phyloP scores from a whole-genome alignment of 2,797 vertebrate genomes.

The Thalassophryne amazonica region DNA sequence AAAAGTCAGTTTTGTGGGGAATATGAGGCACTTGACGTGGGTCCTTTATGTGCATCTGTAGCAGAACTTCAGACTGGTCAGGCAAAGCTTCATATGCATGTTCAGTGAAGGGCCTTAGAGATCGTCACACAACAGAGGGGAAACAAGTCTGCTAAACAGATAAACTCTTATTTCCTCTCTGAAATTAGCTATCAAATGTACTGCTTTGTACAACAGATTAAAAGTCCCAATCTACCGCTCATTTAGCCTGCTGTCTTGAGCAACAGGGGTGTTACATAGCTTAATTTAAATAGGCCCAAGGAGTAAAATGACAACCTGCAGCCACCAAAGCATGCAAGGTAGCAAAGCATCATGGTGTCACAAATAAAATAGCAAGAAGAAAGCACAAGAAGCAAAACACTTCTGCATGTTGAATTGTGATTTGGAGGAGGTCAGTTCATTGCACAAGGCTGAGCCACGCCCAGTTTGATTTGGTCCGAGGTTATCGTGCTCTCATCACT shows the following conservation, averaged over 20 bases:
- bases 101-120: constrained; percentile 43
- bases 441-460: constrained; percentile 76
- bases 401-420: constrained; percentile 74
- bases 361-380: constrained; percentile 4
- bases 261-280: constrained; percentile 69
- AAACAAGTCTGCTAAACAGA: constrained; percentile 7
- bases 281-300: constrained; percentile 41
- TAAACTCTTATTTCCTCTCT: constrained; percentile 21
- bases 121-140: constrained; percentile 11
- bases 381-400: constrained; percentile 23
- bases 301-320: constrained; percentile 46
- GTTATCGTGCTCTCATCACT: constrained; percentile 63
- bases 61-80: constrained; percentile 95
- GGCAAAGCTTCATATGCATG: constrained; percentile 95
- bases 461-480: constrained; percentile 49
- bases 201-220: constrained; percentile 15
- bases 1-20: too few species aligned
- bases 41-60: constrained; percentile 79
- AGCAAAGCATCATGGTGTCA: constrained; percentile 65
- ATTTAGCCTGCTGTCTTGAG: constrained; percentile 72
- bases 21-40: constrained; percentile 12
- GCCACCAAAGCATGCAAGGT: constrained; percentile 69
- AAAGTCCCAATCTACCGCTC: constrained; percentile 26
- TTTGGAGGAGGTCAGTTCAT: constrained; percentile 72
- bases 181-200: constrained; percentile 38